Percentiles rank a stretch among this genome's conserved stretches.
phyloP scores from a whole-genome alignment of 2,888 invertebrate genomes.

The Dendrolimus pini region DNA sequence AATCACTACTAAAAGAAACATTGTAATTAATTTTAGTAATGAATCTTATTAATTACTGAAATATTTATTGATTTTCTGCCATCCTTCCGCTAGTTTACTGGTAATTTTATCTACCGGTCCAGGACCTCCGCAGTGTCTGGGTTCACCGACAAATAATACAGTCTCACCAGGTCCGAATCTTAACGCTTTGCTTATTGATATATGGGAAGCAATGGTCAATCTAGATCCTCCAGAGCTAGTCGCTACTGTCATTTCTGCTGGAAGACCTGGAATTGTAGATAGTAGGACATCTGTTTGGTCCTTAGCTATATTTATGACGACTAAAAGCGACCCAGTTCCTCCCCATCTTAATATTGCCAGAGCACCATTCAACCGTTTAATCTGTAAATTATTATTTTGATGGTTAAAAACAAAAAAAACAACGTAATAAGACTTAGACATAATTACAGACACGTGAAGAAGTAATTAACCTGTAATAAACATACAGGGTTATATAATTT shows the following conservation, averaged over 20 bases:
- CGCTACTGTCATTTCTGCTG: conserved; percentile 54
- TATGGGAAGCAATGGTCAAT: conserved; percentile 40
- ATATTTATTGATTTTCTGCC: conserved; percentile 69
- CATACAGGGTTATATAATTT: no score
- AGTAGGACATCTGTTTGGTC: conserved; percentile 60
- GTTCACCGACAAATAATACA: conserved; percentile 49
- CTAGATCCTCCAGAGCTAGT: conserved; percentile 49
- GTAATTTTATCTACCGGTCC: conserved; percentile 68
- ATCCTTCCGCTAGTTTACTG: conserved; percentile 60
- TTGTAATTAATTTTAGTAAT: no score
- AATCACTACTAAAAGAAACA: no score
- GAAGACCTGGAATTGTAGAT: conserved; percentile 52
- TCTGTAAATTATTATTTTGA: conserved; percentile 35
- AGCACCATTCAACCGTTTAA: conserved; percentile 74
- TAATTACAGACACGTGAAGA: no score
- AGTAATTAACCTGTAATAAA: no score
- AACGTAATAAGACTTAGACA: no score
- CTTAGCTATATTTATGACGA: conserved; percentile 64
- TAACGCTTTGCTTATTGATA: conserved; percentile 40
- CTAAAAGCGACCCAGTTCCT: conserved; percentile 47
- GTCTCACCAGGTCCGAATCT: conserved; percentile 52
- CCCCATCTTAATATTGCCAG: conserved; percentile 59
- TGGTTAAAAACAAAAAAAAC: no score
- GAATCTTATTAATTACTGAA: conserved; percentile 30
- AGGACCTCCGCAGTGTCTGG: conserved; percentile 61